phyloP scores from a whole-genome alignment of 2,113 vertebrate species.

The Empidonax alnorum region DNA sequence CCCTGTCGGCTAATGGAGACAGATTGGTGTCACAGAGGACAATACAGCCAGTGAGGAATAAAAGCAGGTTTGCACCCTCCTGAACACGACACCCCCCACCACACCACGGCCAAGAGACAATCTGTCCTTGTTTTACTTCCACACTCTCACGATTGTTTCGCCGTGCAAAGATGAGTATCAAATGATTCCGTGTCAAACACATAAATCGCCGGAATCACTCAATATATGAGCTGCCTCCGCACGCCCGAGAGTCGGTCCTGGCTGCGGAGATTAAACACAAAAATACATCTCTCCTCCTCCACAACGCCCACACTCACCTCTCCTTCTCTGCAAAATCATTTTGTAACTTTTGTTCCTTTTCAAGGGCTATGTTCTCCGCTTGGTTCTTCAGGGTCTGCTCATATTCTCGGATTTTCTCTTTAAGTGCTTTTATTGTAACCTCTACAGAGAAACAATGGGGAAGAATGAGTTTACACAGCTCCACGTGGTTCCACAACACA shows the following conservation, averaged over 20 bases:
- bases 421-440: constrained; percentile 98
- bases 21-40: neutral
- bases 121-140: constrained; percentile 1
- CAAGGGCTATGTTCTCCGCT: constrained; percentile 93
- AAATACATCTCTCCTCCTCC: neutral
- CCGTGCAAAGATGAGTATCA: constrained; percentile 7
- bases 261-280: neutral
- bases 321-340: constrained; percentile 98
- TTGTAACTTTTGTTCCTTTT: constrained; percentile 95
- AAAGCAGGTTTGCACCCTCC: constrained; percentile 26
- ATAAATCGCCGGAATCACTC: neutral
- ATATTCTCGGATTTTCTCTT: constrained; percentile 98
- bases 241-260: neutral
- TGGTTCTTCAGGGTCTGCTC: constrained; percentile 97
- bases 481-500: constrained; percentile 51
- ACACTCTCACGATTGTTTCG: neutral
- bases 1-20: neutral
- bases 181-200: constrained; percentile 1
- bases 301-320: constrained; percentile 76
- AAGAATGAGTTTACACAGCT: constrained; percentile 67
- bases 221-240: neutral
- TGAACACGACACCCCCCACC: neutral
- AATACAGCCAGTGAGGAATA: neutral
- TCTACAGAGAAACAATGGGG: constrained; percentile 78
- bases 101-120: neutral